Conservation (phyloP, 2,113 vertebrate species). For the Chrysemys picta region DNA sequence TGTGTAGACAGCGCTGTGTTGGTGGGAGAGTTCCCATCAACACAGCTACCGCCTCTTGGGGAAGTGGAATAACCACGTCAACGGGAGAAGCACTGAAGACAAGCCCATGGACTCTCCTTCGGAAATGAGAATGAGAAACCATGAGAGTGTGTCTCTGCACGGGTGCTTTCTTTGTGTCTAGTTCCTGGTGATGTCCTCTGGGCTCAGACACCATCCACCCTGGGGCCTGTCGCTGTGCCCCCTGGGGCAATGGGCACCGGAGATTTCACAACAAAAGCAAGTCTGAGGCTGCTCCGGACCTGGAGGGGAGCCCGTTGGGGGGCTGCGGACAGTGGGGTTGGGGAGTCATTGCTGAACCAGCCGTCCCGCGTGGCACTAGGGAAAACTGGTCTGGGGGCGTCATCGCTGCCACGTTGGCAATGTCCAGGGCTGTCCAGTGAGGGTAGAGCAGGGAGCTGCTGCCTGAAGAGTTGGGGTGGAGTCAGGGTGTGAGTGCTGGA, state of each 20-base stretch:
- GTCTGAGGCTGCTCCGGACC: neutral
- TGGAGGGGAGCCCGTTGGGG: accelerated
- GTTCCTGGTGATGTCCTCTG: neutral
- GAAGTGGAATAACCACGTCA: too few species aligned
- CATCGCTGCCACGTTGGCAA: neutral
- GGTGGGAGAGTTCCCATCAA: too few species aligned
- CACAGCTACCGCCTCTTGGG: too few species aligned
- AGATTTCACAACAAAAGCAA: neutral
- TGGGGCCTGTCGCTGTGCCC: accelerated
- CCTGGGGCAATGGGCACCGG: neutral
- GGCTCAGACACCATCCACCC: neutral
- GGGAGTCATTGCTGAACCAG: neutral
- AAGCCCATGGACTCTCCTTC: neutral
- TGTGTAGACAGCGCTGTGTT: too few species aligned
- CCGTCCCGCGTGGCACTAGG: accelerated
- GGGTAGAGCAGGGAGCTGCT: neutral
- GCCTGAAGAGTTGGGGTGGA: too few species aligned
- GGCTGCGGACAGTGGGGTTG: neutral
- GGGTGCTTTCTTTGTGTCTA: neutral
- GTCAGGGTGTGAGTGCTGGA: neutral
- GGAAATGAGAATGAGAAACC: neutral
- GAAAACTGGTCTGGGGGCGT: neutral
- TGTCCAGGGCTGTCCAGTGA: neutral
- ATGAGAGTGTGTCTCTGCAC: neutral
- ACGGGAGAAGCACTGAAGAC: too few species aligned